Evolutionary conservation across 2,888 invertebrate species (phyloP).

Genomic region (Pollenia amentaria): DNA sequence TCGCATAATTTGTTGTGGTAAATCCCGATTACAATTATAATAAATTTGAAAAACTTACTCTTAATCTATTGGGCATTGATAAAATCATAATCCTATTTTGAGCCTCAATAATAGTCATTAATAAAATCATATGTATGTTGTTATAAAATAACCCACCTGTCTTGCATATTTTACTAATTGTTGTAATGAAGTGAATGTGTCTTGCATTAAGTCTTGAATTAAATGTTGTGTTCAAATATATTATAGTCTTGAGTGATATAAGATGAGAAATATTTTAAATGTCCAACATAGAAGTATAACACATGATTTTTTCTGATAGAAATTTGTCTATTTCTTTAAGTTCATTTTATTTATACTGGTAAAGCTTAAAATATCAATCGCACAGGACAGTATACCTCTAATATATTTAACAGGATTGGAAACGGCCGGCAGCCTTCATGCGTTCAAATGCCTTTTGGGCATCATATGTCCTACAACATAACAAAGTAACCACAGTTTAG

Average conservation of each 20-base stretch:
- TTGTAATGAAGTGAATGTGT: no score
- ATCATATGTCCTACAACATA: slow-evolving; percentile 81
- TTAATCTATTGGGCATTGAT: no score
- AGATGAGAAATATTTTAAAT: not conserved
- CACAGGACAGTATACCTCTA: slow-evolving; percentile 43
- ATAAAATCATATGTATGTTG: no score
- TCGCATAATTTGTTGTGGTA: no score
- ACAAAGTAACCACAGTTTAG: not conserved
- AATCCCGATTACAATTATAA: no score
- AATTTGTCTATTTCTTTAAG: slow-evolving; percentile 73
- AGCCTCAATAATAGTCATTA: no score
- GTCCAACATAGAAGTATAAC: not conserved
- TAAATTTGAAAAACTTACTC: no score
- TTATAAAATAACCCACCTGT: no score
- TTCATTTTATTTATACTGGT: slow-evolving; percentile 57
- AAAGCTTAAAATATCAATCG: slow-evolving; percentile 56
- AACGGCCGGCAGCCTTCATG: slow-evolving; percentile 83
- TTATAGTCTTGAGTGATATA: no score
- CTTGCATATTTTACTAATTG: no score
- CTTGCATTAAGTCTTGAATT: not conserved
- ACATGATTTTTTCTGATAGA: slow-evolving; percentile 34
- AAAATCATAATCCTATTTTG: no score
- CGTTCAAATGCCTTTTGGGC: slow-evolving; percentile 84
- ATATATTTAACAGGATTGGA: slow-evolving; percentile 83
- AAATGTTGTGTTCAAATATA: not conserved